phyloP scores from a whole-genome alignment of 2,797 vertebrate genomes.

The Sebastiscus albofasciatus region DNA sequence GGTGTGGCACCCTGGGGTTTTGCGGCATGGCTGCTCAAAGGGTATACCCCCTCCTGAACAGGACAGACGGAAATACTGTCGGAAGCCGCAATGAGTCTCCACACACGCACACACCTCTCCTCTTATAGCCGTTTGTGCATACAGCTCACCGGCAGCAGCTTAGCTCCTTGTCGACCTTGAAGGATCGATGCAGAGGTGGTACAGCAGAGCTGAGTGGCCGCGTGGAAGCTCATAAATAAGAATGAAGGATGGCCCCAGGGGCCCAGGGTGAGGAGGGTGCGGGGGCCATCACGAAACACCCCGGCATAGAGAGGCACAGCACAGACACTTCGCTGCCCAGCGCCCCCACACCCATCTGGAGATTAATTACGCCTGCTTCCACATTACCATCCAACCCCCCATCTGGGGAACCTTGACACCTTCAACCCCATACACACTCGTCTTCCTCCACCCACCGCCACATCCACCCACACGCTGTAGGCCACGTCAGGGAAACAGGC shows the following conservation, averaged over 20 bases:
- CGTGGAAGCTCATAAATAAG: slow-evolving; percentile 86
- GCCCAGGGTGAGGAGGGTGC: slow-evolving; percentile 54
- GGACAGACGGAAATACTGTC: slow-evolving; percentile 44
- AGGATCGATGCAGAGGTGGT: slow-evolving; percentile 77
- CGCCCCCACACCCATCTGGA: slow-evolving; percentile 68
- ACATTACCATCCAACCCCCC: slow-evolving; percentile 71
- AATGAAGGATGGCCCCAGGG: slow-evolving; percentile 82
- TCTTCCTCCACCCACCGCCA: slow-evolving; percentile 29
- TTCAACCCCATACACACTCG: slow-evolving; percentile 48
- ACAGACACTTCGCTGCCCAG: slow-evolving; percentile 59
- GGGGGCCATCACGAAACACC: slow-evolving; percentile 69
- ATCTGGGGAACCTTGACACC: slow-evolving; percentile 73
- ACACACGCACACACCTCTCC: slow-evolving; percentile 12
- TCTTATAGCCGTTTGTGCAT: slow-evolving; percentile 40
- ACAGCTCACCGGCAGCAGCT: slow-evolving; percentile 56
- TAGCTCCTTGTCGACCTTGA: slow-evolving; percentile 80
- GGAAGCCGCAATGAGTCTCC: slow-evolving; percentile 17
- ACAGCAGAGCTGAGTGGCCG: slow-evolving; percentile 72
- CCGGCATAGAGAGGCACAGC: slow-evolving; percentile 56
- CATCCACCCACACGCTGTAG: slow-evolving; percentile 37
- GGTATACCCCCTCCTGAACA: slow-evolving; percentile 36
- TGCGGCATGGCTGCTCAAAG: slow-evolving; percentile 47
- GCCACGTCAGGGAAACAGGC: slow-evolving; percentile 27
- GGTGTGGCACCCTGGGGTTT: slow-evolving; percentile 45
- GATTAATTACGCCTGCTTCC: slow-evolving; percentile 80